Evolutionary conservation across 2,888 invertebrate genomes (phyloP).

Genomic region (Cryptocephalus moraei): DNA sequence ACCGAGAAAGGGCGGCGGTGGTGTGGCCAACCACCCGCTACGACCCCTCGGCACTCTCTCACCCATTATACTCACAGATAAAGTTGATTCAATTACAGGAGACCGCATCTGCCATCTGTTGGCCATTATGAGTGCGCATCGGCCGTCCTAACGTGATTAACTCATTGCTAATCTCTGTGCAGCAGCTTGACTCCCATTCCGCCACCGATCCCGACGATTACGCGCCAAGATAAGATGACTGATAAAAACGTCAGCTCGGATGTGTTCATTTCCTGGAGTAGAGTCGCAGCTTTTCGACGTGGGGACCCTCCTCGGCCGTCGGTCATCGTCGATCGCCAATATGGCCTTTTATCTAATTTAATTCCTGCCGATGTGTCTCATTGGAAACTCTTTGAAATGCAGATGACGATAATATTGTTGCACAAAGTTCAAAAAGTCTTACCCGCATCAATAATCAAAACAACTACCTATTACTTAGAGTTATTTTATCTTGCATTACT

Average conservation of each 20-base stretch:
- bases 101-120: slow-evolving; percentile 41
- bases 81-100: slow-evolving; percentile 40
- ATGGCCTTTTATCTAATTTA: no score
- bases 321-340: no score
- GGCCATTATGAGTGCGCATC: slow-evolving; percentile 24
- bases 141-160: slow-evolving; percentile 19
- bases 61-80: slow-evolving; percentile 39
- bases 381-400: no score
- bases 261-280: background rate
- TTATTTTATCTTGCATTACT: no score
- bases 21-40: slow-evolving; percentile 32
- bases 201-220: slow-evolving; percentile 1
- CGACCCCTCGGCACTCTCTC: slow-evolving; percentile 23
- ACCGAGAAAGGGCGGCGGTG: slow-evolving; percentile 3
- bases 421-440: no score
- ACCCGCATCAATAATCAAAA: no score
- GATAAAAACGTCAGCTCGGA: background rate
- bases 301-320: no score
- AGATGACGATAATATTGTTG: no score
- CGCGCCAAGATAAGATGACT: background rate
- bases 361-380: no score
- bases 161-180: slow-evolving; percentile 35
- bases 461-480: no score
- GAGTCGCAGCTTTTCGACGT: background rate
- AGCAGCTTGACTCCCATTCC: slow-evolving; percentile 22